These are phyloP conservation scores for Epinephelus cyanopodus DNA, from an alignment of 2,113 vertebrate genomes.

Conservation along the genomic window DNA sequence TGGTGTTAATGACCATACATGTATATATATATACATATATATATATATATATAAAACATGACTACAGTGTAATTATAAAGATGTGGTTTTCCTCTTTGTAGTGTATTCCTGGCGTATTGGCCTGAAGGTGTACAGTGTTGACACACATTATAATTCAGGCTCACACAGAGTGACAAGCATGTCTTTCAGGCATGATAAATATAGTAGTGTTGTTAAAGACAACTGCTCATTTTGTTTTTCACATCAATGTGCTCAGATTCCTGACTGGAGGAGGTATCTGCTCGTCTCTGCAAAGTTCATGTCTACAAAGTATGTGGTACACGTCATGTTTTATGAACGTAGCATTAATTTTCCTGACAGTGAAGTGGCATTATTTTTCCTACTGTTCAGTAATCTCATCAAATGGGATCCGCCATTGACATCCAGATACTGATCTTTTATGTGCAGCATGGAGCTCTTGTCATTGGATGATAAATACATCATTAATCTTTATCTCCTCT, in stretches of 20 bases:
- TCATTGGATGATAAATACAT: constrained; percentile 70
- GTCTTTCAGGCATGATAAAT: constrained; percentile 19
- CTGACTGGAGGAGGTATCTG: background rate
- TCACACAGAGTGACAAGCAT: background rate
- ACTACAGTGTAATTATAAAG: constrained; percentile 45
- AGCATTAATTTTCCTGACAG: constrained; percentile 49
- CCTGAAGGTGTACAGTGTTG: background rate
- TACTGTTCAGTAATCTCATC: constrained; percentile 64
- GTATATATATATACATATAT: background rate
- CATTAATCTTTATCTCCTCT: constrained; percentile 76
- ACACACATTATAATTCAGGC: constrained; percentile 17
- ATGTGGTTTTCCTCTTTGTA: background rate
- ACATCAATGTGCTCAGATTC: constrained; percentile 5
- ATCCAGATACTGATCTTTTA: constrained; percentile 43
- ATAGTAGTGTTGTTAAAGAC: background rate
- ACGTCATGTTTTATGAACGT: constrained; percentile 35
- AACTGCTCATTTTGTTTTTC: background rate
- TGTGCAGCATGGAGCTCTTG: constrained; percentile 53
- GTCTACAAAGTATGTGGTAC: constrained; percentile 3
- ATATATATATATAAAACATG: background rate
- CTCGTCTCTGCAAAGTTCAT: constrained; percentile 19
- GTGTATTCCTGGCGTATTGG: background rate
- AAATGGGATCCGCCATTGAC: constrained; percentile 50
- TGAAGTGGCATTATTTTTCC: constrained; percentile 55
- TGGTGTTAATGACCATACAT: constrained; percentile 9